Conservation (phyloP, 2,113 vertebrate species). For the Dasyprocta punctata region DNA sequence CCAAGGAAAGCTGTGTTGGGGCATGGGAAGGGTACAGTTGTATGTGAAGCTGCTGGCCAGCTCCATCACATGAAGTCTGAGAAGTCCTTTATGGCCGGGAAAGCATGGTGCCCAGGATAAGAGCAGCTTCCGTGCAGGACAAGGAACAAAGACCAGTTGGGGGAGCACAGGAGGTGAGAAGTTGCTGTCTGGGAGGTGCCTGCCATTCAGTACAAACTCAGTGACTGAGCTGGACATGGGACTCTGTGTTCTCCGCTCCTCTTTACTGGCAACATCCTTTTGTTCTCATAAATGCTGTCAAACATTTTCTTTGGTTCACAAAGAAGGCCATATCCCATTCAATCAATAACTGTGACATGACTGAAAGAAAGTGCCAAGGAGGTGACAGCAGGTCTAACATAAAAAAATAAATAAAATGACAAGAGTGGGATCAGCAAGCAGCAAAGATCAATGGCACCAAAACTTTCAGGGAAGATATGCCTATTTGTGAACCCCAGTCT, state of each 20-base stretch:
- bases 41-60: not conserved
- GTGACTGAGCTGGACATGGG: not conserved
- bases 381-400: not conserved
- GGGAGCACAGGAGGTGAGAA: not conserved
- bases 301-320: not conserved
- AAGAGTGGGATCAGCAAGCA: not conserved
- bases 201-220: not conserved
- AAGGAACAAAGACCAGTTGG: not conserved
- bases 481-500: not conserved
- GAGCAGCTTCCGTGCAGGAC: not conserved
- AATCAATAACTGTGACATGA: not conserved
- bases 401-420: not conserved
- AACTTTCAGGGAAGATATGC: not conserved
- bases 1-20: not conserved
- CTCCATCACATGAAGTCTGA: not conserved
- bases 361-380: not conserved
- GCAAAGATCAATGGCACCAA: not conserved
- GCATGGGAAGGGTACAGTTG: not conserved
- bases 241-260: too few relatives aligned
- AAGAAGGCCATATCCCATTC: not conserved
- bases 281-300: not conserved
- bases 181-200: not conserved
- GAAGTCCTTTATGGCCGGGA: too few relatives aligned
- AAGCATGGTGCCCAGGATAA: not conserved
- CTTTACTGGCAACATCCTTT: not conserved